Evolutionary conservation across 2,888 invertebrate genomes (phyloP).

Genomic region (Drosophila hamatofila): DNA sequence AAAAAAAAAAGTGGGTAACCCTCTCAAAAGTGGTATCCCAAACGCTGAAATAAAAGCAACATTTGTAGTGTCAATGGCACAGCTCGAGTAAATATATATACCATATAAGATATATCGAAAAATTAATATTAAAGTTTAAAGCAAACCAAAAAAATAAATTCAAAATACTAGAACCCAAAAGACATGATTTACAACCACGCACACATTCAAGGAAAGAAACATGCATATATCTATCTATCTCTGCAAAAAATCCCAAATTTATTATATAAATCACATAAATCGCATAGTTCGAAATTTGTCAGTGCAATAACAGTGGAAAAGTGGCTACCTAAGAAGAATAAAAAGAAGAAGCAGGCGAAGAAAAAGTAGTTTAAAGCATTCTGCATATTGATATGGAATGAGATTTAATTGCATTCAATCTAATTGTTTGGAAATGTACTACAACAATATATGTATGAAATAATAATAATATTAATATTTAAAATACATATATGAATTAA

Average conservation of each 20-base stretch:
- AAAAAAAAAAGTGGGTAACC: conserved; percentile 19
- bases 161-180: conserved; percentile 61
- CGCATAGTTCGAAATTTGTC: background rate
- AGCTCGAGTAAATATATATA: conserved; percentile 41
- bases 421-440: conserved; percentile 77
- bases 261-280: conserved; percentile 31
- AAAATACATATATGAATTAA: conserved; percentile 65
- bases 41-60: conserved; percentile 75
- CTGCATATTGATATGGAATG: conserved; percentile 47
- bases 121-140: conserved; percentile 20
- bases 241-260: conserved; percentile 28
- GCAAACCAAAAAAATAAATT: conserved; percentile 19
- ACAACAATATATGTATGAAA: conserved; percentile 60
- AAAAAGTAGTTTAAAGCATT: background rate
- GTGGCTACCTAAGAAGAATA: background rate
- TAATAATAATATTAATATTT: conserved; percentile 31
- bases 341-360: background rate
- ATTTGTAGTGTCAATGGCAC: conserved; percentile 72
- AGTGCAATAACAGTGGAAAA: background rate
- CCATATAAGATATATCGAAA: conserved; percentile 29
- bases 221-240: background rate
- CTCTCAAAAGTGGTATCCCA: conserved; percentile 14
- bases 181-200: conserved; percentile 79
- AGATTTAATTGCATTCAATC: conserved; percentile 77
- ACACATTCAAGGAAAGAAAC: conserved; percentile 60